Conservation (phyloP, 2,888 invertebrate species). For the Parthenolecanium corni region DNA sequence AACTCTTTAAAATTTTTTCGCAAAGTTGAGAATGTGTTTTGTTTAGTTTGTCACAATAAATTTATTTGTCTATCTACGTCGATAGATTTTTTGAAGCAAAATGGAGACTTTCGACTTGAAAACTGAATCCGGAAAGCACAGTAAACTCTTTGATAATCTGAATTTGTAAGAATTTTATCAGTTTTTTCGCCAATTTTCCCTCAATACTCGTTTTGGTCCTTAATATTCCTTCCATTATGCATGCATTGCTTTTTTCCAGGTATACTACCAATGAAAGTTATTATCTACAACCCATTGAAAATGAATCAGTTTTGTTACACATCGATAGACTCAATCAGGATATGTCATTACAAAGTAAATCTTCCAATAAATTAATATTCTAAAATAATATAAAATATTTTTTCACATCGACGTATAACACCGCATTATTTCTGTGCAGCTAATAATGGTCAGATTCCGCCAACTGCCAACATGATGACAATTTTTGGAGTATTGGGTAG, state of each 20-base stretch:
- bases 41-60: too few relatives aligned
- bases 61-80: too few relatives aligned
- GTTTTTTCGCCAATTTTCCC: neutral
- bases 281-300: constrained; percentile 60
- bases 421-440: constrained; percentile 35
- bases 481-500: constrained; percentile 84
- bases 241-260: constrained; percentile 40
- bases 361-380: neutral
- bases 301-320: constrained; percentile 23
- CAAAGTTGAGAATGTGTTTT: too few relatives aligned
- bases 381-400: neutral
- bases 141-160: constrained; percentile 17
- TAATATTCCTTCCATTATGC: neutral
- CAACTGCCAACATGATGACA: constrained; percentile 44
- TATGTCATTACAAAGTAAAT: constrained; percentile 16
- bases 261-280: constrained; percentile 83
- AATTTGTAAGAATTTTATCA: constrained; percentile 14
- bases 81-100: too few relatives aligned
- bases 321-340: constrained; percentile 28
- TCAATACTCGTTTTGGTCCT: neutral
- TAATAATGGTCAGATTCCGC: constrained; percentile 52
- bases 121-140: constrained; percentile 5
- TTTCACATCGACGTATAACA: neutral
- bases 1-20: too few relatives aligned
- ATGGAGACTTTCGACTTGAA: constrained; percentile 16